Evolutionary conservation across 2,888 invertebrate species (phyloP).

Genomic region (Drosophila seclusa): DNA sequence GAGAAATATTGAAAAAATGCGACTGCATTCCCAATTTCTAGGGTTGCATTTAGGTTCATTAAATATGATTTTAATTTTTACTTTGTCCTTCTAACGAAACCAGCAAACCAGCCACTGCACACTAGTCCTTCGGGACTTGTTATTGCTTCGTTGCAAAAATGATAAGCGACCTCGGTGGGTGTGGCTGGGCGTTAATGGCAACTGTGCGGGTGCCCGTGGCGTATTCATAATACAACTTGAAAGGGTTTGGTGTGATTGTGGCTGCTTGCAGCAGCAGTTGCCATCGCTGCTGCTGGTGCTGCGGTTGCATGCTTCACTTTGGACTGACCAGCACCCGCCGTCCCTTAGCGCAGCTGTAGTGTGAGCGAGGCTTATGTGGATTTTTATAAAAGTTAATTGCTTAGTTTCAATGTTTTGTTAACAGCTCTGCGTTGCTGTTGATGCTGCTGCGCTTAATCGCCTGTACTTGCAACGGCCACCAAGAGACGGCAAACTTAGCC

Average conservation of each 20-base stretch:
- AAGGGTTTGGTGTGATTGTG: slow-evolving; percentile 34
- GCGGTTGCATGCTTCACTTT: slow-evolving; percentile 40
- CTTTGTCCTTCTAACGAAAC: slow-evolving; percentile 9
- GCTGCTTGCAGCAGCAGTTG: slow-evolving; percentile 14
- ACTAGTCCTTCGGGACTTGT: slow-evolving; percentile 49
- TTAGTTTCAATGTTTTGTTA: slow-evolving; percentile 50
- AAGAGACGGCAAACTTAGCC: slow-evolving; percentile 18
- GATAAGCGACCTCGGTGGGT: slow-evolving; percentile 24
- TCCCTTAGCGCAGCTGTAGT: background rate
- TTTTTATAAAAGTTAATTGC: slow-evolving; percentile 56
- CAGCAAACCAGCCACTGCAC: slow-evolving; percentile 30
- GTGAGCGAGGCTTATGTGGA: slow-evolving; percentile 28
- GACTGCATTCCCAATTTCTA: slow-evolving; percentile 1
- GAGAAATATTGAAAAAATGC: background rate
- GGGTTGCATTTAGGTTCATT: slow-evolving; percentile 31
- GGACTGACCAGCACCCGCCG: slow-evolving; percentile 22
- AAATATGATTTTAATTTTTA: slow-evolving; percentile 40
- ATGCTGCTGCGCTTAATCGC: slow-evolving; percentile 34
- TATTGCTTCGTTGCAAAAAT: slow-evolving; percentile 53
- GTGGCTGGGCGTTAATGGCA: slow-evolving; percentile 3
- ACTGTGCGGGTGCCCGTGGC: background rate
- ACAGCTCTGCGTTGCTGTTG: slow-evolving; percentile 22
- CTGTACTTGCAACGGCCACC: slow-evolving; percentile 29
- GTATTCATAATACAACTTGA: slow-evolving; percentile 40
- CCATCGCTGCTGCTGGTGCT: slow-evolving; percentile 33